phyloP scores from a whole-genome alignment of 2,797 vertebrate genomes.

The Chaetodon trifasciatus region DNA sequence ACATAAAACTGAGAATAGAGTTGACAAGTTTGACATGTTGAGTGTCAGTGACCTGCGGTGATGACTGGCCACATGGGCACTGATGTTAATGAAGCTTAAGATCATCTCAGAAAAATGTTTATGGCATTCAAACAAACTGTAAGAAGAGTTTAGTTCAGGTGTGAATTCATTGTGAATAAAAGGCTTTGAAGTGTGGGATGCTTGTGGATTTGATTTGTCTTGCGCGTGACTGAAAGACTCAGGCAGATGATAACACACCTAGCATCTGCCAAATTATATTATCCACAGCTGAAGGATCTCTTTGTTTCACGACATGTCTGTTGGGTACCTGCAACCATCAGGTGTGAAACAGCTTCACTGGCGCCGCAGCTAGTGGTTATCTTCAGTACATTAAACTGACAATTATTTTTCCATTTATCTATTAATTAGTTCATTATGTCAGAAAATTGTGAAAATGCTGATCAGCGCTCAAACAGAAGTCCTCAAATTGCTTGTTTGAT shows the following conservation, averaged over 20 bases:
- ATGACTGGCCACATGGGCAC: neutral
- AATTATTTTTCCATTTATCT: neutral
- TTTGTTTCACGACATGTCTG: conserved; percentile 21
- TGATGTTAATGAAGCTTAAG: neutral
- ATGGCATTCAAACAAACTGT: conserved; percentile 6
- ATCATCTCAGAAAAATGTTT: conserved; percentile 2
- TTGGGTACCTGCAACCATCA: neutral
- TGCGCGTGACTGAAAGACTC: conserved; percentile 18
- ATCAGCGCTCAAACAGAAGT: neutral
- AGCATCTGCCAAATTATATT: conserved; percentile 14
- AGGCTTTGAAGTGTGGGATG: neutral
- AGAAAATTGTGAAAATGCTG: neutral
- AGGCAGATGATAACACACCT: conserved; percentile 3
- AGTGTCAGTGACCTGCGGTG: neutral
- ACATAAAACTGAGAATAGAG: neutral
- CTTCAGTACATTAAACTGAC: neutral
- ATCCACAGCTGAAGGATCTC: conserved; percentile 25
- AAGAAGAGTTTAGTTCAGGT: conserved; percentile 17
- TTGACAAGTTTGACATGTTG: neutral
- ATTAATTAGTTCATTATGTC: neutral
- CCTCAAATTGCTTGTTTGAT: neutral
- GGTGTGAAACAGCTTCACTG: conserved; percentile 4
- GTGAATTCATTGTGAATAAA: conserved; percentile 21
- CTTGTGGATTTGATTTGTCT: conserved; percentile 15
- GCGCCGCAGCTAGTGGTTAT: neutral